A percentile compares a stretch with the other conserved stretches of the same genome.
Conservation (phyloP, 2,113 vertebrate genomes). For the Rana temporaria region DNA sequence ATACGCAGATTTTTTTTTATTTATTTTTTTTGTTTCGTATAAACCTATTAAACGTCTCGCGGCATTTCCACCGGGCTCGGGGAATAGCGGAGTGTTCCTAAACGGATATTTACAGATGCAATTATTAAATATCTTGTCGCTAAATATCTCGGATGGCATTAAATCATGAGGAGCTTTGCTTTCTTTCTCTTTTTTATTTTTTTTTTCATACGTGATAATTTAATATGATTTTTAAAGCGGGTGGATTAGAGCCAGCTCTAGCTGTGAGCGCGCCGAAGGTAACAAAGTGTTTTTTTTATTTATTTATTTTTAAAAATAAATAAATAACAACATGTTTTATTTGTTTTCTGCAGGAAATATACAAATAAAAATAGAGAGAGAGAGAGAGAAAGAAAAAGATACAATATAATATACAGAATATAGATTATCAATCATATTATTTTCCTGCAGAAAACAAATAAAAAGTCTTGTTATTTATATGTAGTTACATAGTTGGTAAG, state of each 20-base stretch:
- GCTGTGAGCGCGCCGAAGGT: not conserved
- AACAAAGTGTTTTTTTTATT: not conserved
- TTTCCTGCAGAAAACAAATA: too few species aligned
- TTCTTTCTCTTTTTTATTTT: not conserved
- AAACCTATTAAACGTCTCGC: slow-evolving; percentile 23
- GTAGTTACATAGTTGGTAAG: too few species aligned
- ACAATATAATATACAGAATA: too few species aligned
- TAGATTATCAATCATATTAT: too few species aligned
- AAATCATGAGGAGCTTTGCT: not conserved
- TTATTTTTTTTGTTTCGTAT: not conserved
- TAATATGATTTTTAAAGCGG: not conserved
- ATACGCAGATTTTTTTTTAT: not conserved
- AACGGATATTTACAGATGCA: not conserved
- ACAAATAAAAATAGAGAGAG: too few species aligned
- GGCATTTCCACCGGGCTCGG: not conserved
- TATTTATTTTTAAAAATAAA: not conserved
- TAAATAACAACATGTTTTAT: too few species aligned
- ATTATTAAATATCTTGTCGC: slow-evolving; percentile 13
- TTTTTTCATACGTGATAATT: not conserved
- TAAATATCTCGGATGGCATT: not conserved
- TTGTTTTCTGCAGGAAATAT: too few species aligned
- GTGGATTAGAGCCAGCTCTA: not conserved
- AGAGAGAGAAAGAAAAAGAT: too few species aligned
- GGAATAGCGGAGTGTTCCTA: not conserved
- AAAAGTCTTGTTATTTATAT: too few species aligned